phyloP scores from a whole-genome alignment of 1,140 invertebrate genomes.

The Zaprionus camerounensis region DNA sequence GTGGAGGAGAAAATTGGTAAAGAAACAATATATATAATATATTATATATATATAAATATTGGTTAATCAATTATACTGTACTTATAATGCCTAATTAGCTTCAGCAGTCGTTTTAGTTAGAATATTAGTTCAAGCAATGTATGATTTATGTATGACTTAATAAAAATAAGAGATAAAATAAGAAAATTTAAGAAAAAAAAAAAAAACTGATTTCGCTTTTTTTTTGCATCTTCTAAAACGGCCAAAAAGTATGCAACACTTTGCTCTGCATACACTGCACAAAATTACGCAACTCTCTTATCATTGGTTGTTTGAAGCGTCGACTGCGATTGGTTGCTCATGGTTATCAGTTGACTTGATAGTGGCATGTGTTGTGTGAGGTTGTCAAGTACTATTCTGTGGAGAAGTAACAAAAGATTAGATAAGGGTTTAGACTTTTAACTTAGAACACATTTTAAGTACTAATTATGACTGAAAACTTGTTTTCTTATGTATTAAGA shows the following conservation, averaged over 20 bases:
- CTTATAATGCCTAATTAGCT: background rate
- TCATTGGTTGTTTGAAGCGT: background rate
- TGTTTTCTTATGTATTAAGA: background rate
- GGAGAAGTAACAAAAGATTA: background rate
- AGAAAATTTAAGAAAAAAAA: no score
- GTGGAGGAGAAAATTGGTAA: no score
- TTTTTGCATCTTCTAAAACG: no score
- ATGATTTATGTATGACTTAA: no score
- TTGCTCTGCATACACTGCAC: background rate
- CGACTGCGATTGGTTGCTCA: background rate
- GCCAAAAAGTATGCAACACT: constrained; percentile 22
- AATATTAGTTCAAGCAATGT: no score
- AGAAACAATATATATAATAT: no score
- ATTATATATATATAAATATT: no score
- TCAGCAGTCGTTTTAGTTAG: background rate
- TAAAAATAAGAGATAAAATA: no score
- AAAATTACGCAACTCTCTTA: background rate
- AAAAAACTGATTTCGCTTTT: no score
- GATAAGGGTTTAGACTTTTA: background rate
- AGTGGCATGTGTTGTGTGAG: background rate
- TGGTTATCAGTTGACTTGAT: background rate
- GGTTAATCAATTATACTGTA: no score
- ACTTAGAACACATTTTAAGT: background rate
- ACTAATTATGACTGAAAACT: background rate
- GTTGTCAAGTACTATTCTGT: background rate